Evolutionary conservation across 2,797 vertebrate genomes (phyloP), one percentile per base, ranked within the genome.

Genomic region (Myotis findleyi): DNA sequence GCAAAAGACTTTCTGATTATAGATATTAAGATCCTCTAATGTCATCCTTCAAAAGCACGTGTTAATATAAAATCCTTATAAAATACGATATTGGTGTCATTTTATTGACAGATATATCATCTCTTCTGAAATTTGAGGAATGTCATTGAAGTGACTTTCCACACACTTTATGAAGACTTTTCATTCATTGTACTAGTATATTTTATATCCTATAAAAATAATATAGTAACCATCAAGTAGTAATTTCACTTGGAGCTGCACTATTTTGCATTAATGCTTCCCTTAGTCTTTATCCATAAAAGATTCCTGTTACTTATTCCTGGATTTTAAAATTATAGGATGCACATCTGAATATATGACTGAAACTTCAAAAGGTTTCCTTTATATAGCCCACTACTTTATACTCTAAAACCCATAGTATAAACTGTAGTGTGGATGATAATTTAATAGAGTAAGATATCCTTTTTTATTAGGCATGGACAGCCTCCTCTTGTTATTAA

Each of bases 101-200:
- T 97, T 97, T 97, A 97, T 96, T 97, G 96, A 96, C 93, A 95
- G 94, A 97, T 92, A 96, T 91, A 96, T 96, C 44, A 68, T 96
- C 80, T 92, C 76, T 92, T 97, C 66, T 94, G 55, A 97, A 97
- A 88, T 96, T 91, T 91, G 59, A 97, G 69, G 36, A 97, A 96
- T 96, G 97, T 96, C 97, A 96, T 97, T 97, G 97, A 96, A 96
- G 62, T 96, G 96, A 97, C 97, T 97, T 97, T 97, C 94, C 93
- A 97, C 97, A 97, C 44, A 96, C 85, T 95, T 97, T 73, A 89
- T 33, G 86, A 93, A 96, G 95, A 91, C 59, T 96, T 94, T 96
- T 90, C 59, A 87, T 95, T 96, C 86, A 96, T 96, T 87, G 71
- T 72, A 36, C 75, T 66, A 90, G 88, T 93, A 73, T 97, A 94